These are phyloP conservation scores for Spodoptera picta DNA, from an alignment of 2,888 invertebrate genomes.

Conservation along the genomic window DNA sequence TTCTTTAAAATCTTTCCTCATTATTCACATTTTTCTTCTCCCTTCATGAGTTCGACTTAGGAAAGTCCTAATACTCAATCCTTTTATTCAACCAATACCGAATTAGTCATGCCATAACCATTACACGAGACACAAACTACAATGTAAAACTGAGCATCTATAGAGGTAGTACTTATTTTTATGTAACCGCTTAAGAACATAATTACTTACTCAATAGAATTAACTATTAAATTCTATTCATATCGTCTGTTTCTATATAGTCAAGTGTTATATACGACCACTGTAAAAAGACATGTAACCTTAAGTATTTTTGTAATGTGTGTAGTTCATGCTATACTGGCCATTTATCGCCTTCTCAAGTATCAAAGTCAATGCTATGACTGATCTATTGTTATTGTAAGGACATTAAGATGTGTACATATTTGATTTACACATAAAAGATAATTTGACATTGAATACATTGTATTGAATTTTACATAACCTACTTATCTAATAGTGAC, in stretches of 20 bases:
- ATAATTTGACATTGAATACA: slow-evolving; percentile 40
- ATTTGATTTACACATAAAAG: slow-evolving; percentile 33
- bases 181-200: slow-evolving; percentile 4
- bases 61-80: too few relatives aligned
- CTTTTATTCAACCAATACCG: too few relatives aligned
- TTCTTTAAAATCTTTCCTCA: too few relatives aligned
- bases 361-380: slow-evolving; percentile 59
- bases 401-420: slow-evolving; percentile 58
- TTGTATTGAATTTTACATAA: slow-evolving; percentile 25
- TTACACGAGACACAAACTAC: neutral
- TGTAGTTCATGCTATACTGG: slow-evolving; percentile 44
- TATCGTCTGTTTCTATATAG: slow-evolving; percentile 24
- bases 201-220: slow-evolving; percentile 20
- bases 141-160: neutral
- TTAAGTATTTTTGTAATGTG: slow-evolving; percentile 2
- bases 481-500: slow-evolving; percentile 14
- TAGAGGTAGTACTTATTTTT: too few relatives aligned
- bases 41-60: too few relatives aligned
- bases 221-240: slow-evolving; percentile 13
- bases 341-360: slow-evolving; percentile 55
- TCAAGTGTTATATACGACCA: slow-evolving; percentile 47
- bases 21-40: too few relatives aligned
- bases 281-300: slow-evolving; percentile 12
- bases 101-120: too few relatives aligned
- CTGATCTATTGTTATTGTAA: slow-evolving; percentile 58